Percentiles rank a stretch among this genome's conserved stretches.
phyloP scores from a whole-genome alignment of 2,888 invertebrate species.

The Pimpla rufipes region DNA sequence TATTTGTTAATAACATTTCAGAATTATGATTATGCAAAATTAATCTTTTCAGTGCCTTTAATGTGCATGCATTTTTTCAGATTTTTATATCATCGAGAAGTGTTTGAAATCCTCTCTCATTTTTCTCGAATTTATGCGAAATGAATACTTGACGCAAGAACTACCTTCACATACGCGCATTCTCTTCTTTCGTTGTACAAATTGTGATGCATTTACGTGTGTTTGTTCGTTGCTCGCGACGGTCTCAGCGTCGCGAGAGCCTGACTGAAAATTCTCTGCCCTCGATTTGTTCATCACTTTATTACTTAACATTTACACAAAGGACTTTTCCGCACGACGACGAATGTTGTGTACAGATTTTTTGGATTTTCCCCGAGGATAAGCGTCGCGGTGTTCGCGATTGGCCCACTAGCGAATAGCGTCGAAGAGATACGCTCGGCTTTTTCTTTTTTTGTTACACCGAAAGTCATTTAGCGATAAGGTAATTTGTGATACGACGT shows the following conservation, averaged over 20 bases:
- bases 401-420: not conserved
- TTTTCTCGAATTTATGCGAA: too few relatives aligned
- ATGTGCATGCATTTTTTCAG: too few relatives aligned
- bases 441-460: slow-evolving; percentile 48
- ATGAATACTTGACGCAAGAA: too few relatives aligned
- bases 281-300: not conserved
- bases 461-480: slow-evolving; percentile 54
- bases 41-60: too few relatives aligned
- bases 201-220: not conserved
- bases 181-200: slow-evolving; percentile 17
- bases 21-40: too few relatives aligned
- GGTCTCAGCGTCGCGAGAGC: not conserved
- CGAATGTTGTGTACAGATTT: not conserved
- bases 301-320: not conserved
- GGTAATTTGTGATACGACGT: slow-evolving; percentile 62
- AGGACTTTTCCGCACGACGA: not conserved
- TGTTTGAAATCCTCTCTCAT: too few relatives aligned
- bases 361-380: not conserved
- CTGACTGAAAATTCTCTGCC: not conserved
- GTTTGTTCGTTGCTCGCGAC: slow-evolving; percentile 7
- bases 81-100: too few relatives aligned
- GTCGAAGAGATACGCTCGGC: not conserved
- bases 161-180: too few relatives aligned
- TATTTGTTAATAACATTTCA: too few relatives aligned
- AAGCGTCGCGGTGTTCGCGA: slow-evolving; percentile 7